These are phyloP conservation scores for Pasiphila rectangulata DNA, from an alignment of 2,888 invertebrate species.

Conservation along the genomic window DNA sequence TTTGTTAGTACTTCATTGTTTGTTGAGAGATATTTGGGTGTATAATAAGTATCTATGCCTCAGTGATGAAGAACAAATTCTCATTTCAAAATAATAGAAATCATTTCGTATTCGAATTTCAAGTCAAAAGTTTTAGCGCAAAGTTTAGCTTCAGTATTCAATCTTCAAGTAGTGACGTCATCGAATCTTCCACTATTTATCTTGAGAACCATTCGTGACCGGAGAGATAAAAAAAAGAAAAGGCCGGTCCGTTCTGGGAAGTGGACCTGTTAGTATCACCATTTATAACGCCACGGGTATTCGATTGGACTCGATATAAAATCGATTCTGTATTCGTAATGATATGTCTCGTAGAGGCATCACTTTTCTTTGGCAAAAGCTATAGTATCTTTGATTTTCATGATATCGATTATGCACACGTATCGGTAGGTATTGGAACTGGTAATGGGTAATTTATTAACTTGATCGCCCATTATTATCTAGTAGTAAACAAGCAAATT, in stretches of 20 bases:
- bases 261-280: slow-evolving; percentile 67
- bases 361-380: not conserved
- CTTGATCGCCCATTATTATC: too few relatives aligned
- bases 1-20: too few relatives aligned
- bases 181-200: slow-evolving; percentile 60
- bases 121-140: slow-evolving; percentile 6
- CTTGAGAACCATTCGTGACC: slow-evolving; percentile 68
- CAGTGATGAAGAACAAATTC: too few relatives aligned
- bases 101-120: slow-evolving; percentile 1
- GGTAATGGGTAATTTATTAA: too few relatives aligned
- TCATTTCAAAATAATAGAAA: not conserved
- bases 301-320: slow-evolving; percentile 30
- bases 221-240: slow-evolving; percentile 48
- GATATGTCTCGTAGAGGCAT: slow-evolving; percentile 11
- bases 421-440: too few relatives aligned
- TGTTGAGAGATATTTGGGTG: too few relatives aligned
- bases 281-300: slow-evolving; percentile 71
- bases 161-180: slow-evolving; percentile 51
- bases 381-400: not conserved
- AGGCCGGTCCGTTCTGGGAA: slow-evolving; percentile 64
- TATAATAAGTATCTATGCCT: too few relatives aligned
- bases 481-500: too few relatives aligned
- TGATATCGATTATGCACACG: not conserved
- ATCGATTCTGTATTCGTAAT: slow-evolving; percentile 25
- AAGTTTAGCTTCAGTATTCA: not conserved